These are phyloP conservation scores for Dicrostonyx torquatus DNA, from an alignment of 2,797 vertebrate genomes.

Conservation along the genomic window DNA sequence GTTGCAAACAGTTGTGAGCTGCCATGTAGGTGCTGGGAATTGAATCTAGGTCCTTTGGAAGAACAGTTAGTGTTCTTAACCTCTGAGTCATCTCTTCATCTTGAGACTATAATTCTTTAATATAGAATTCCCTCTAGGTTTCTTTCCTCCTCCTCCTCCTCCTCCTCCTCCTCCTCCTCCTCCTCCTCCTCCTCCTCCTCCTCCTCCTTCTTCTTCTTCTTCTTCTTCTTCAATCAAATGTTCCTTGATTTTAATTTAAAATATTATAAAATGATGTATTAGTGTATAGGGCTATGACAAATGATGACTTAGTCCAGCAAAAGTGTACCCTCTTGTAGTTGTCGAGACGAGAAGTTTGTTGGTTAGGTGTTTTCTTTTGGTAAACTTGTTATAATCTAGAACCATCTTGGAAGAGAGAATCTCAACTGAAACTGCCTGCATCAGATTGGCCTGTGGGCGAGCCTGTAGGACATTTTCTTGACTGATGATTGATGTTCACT, in stretches of 20 bases:
- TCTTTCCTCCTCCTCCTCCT: too few relatives aligned
- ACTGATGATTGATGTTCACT: not conserved
- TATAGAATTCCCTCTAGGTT: not conserved
- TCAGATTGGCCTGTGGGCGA: not conserved
- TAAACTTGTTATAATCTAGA: not conserved
- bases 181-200: too few relatives aligned
- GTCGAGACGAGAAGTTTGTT: not conserved
- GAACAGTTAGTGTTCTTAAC: too few relatives aligned
- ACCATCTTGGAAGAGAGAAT: not conserved
- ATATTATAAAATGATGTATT: not conserved
- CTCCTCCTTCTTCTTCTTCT: not conserved
- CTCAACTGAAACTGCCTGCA: not conserved
- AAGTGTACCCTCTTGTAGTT: not conserved
- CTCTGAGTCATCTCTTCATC: too few relatives aligned
- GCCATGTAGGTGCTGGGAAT: too few relatives aligned
- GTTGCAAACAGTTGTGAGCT: too few relatives aligned
- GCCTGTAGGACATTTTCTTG: not conserved
- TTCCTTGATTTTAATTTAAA: constrained; percentile 41
- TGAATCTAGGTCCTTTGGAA: too few relatives aligned
- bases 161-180: too few relatives aligned
- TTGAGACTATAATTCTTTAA: too few relatives aligned
- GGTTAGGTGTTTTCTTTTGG: not conserved
- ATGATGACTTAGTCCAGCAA: not conserved
- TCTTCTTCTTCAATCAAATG: not conserved
- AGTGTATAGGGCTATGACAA: not conserved